phyloP scores from a whole-genome alignment of 2,113 vertebrate species.

The Opisthocomus hoazin region DNA sequence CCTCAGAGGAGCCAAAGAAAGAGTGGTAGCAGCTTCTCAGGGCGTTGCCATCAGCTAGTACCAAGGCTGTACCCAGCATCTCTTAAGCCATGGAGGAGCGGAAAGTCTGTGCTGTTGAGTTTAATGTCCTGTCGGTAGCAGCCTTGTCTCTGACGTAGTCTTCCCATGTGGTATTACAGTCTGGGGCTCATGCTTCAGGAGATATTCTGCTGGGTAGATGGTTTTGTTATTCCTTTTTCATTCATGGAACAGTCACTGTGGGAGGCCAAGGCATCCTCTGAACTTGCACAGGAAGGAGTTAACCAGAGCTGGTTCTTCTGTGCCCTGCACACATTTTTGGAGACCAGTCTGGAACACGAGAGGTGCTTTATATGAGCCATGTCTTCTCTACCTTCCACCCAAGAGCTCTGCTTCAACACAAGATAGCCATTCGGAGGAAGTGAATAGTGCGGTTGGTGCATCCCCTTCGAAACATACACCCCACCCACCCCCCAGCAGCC shows the following conservation, averaged over 20 bases:
- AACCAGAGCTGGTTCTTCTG: not conserved
- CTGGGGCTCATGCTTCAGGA: not conserved
- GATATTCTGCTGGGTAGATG: not conserved
- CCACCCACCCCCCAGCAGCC: not conserved
- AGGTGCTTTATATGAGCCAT: not conserved
- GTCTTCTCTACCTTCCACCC: not conserved
- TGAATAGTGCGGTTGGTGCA: not conserved
- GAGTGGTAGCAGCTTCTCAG: not conserved
- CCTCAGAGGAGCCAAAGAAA: not conserved
- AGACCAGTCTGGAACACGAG: accelerated
- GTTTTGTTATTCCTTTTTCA: not conserved
- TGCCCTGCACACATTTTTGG: not conserved
- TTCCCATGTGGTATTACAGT: not conserved
- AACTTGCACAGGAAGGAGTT: not conserved
- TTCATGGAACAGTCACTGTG: not conserved
- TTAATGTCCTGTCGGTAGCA: not conserved
- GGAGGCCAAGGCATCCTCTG: not conserved
- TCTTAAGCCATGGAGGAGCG: not conserved
- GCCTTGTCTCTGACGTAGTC: not conserved
- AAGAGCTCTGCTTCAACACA: accelerated
- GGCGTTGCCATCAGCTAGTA: not conserved
- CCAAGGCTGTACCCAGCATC: not conserved
- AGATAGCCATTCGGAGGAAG: not conserved
- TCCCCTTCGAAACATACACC: not conserved
- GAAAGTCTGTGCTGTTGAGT: not conserved